Evolutionary conservation across 2,113 vertebrate genomes (phyloP), one percentile per base, ranked within the genome.

Genomic region (Mastomys coucha): DNA sequence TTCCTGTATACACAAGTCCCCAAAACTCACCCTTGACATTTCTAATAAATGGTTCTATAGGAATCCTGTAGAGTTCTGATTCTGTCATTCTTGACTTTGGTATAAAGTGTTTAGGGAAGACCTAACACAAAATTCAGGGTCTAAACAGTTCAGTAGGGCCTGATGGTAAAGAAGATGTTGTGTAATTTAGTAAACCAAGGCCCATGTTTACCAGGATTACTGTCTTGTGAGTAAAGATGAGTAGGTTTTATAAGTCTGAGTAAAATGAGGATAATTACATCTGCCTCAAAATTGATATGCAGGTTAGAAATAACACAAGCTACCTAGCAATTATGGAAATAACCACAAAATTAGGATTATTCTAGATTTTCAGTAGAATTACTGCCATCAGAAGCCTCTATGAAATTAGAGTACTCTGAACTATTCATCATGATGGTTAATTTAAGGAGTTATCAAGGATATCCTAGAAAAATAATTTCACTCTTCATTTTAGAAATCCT

Each of bases 251-350:
- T 20, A 20, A 58, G n/a, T 92, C 70, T 58, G 81, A 89, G 31
- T 65, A 92, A 75, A 90, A 51, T 84, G 75, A 42, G 69, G 77
- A 75, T 67, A 72, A n/a, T 28, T 72, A 42, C 33, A 89, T 2
- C 12, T 84, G 87, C 1, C 69, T 87, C 36, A 9, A 93, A 73
- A 49, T 87, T 87, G 33, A 42, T 60, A 9, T 56, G 26, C 91
- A 49, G 56, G 88, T 49, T 81, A 91, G 36, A 96, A 91, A 90
- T 77, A 82, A 89, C 28, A 88, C 80, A 36, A 20, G 6, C 58
- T 89, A 10, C 70, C n/a, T 53, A 90, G 53, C 11, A 91, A 42
- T 84, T 67, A 76, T 56, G 72, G 22, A n/a, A 42, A n/a, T 63
- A 77, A 31, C 11, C 39, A 39, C 31, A n/a, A 56, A 90, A 49